These are phyloP conservation scores for Tokudaia muenninki DNA, from an alignment of 2,797 vertebrate genomes.

Conservation along the genomic window DNA sequence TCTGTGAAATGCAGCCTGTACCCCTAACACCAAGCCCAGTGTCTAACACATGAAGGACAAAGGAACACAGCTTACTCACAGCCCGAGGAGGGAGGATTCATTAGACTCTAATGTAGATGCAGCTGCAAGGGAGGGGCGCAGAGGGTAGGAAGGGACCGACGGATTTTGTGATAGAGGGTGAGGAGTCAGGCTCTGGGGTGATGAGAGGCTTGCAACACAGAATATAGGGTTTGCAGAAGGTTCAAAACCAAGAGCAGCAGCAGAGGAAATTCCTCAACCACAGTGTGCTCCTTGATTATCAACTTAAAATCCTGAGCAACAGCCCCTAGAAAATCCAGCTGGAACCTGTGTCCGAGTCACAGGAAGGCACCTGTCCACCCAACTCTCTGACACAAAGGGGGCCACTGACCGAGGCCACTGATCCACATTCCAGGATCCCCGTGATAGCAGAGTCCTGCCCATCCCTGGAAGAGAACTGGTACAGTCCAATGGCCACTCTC, in stretches of 20 bases:
- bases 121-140: background rate
- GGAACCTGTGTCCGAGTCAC: background rate
- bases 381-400: background rate
- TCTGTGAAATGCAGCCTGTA: background rate
- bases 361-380: background rate
- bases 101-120: background rate
- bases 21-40: background rate
- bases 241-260: no score
- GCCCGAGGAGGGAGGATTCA: background rate
- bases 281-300: background rate
- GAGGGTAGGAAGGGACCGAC: background rate
- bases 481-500: background rate
- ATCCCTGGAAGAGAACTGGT: background rate
- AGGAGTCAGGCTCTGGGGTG: background rate
- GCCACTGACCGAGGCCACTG: background rate
- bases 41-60: background rate
- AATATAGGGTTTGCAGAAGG: accelerated
- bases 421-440: background rate
- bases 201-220: background rate
- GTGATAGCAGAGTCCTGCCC: background rate
- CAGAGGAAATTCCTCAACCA: background rate
- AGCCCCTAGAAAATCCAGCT: background rate
- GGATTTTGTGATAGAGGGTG: background rate
- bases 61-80: background rate
- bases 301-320: background rate